Percentiles rank a stretch among this genome's conserved stretches.
Conservation (phyloP, 2,888 invertebrate species). For the Pterostichus niger region DNA sequence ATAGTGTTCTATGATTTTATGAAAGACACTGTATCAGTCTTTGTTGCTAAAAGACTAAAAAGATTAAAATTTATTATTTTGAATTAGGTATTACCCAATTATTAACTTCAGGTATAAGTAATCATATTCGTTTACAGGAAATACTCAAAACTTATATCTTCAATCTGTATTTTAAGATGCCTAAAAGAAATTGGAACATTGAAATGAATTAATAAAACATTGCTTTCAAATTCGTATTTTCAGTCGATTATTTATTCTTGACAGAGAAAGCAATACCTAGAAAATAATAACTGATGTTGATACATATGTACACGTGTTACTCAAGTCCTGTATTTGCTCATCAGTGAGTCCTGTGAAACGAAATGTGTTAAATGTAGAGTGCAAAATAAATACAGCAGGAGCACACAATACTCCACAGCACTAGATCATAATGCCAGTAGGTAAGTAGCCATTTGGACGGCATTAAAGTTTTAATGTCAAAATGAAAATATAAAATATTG, state of each 20-base stretch:
- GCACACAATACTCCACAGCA: slow-evolving; percentile 3
- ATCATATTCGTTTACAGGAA: too few relatives aligned
- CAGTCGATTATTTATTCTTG: background rate
- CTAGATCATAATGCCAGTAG: slow-evolving; percentile 25
- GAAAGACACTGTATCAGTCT: too few relatives aligned
- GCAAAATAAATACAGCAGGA: slow-evolving; percentile 29
- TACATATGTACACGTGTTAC: slow-evolving; percentile 7
- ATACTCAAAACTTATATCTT: too few relatives aligned
- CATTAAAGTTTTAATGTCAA: slow-evolving; percentile 38
- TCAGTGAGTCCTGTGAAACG: background rate
- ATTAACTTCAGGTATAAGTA: too few relatives aligned
- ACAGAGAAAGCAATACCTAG: background rate
- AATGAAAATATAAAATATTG: slow-evolving; percentile 56
- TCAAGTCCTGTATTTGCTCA: slow-evolving; percentile 29
- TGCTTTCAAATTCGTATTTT: background rate
- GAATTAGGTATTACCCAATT: too few relatives aligned
- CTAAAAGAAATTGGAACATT: too few relatives aligned
- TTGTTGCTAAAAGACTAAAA: too few relatives aligned
- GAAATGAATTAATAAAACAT: too few relatives aligned
- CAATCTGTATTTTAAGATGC: too few relatives aligned
- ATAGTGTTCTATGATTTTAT: too few relatives aligned
- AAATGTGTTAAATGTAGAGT: slow-evolving; percentile 40
- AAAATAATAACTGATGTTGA: background rate
- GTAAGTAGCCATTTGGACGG: slow-evolving; percentile 19
- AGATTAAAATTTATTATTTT: too few relatives aligned